A percentile compares a stretch with the other conserved stretches of the same genome.
These are phyloP conservation scores for Platycheirus albimanus DNA, from an alignment of 2,888 invertebrate species.

Conservation along the genomic window DNA sequence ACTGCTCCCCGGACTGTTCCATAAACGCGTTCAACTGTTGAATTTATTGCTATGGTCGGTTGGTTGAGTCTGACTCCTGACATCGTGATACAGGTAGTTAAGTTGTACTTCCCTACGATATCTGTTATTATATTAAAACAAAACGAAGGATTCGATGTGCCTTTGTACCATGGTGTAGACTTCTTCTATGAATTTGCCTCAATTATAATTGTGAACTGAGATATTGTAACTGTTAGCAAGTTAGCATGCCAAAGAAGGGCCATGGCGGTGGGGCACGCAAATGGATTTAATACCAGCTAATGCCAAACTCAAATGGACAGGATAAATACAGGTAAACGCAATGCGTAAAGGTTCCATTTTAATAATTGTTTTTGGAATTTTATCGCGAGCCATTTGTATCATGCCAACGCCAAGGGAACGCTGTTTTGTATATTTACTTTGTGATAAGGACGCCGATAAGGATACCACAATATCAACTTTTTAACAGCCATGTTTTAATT, in stretches of 20 bases:
- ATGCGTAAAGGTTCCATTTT: conserved; percentile 59
- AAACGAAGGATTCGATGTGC: conserved; percentile 46
- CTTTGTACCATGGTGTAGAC: conserved; percentile 1
- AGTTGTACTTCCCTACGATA: conserved; percentile 52
- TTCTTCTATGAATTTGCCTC: conserved; percentile 64
- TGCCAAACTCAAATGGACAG: conserved; percentile 1
- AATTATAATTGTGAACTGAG: conserved; percentile 69
- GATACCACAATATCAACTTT: conserved; percentile 11
- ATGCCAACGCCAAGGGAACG: conserved; percentile 73
- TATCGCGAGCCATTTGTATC: conserved; percentile 68
- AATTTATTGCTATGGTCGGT: no score
- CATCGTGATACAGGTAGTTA: conserved; percentile 18
- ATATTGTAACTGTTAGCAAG: conserved; percentile 43
- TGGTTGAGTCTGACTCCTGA: no score
- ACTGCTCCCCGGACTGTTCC: no score
- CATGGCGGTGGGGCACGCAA: background rate
- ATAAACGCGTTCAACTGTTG: no score
- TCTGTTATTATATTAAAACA: conserved; percentile 72
- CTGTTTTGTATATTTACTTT: conserved; percentile 64
- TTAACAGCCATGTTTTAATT: conserved; percentile 49
- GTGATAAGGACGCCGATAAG: conserved; percentile 55
- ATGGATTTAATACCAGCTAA: conserved; percentile 23
- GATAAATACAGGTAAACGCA: conserved; percentile 25
- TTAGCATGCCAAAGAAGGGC: background rate
- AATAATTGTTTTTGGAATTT: conserved; percentile 45